Conservation (phyloP, 2,113 vertebrate species). For the Xenopus tropicalis region DNA sequence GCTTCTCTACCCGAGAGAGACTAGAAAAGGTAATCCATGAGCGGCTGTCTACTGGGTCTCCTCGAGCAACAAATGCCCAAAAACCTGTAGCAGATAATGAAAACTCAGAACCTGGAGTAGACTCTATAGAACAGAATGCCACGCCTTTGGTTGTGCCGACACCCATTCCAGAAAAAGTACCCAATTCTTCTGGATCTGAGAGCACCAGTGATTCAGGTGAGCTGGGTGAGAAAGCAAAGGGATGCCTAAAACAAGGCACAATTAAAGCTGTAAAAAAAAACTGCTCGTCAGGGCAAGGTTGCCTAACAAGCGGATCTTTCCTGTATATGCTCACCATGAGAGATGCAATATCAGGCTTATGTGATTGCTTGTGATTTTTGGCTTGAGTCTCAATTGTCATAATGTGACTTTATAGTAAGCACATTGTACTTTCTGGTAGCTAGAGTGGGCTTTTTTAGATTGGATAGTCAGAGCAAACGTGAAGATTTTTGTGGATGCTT, state of each 20-base stretch:
- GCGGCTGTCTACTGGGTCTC: constrained; percentile 56
- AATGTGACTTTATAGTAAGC: no score
- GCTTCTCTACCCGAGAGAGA: constrained; percentile 80
- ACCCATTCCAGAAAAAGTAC: constrained; percentile 61
- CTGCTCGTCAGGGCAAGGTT: background rate
- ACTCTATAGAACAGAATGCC: background rate
- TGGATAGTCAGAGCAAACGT: no score
- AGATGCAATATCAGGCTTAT: no score
- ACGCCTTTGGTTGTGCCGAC: constrained; percentile 4
- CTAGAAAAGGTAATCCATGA: constrained; percentile 81
- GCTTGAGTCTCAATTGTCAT: no score
- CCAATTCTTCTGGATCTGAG: constrained; percentile 88
- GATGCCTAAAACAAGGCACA: no score
- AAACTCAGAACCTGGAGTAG: background rate
- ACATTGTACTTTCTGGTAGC: no score
- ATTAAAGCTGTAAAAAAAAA: background rate
- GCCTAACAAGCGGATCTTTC: background rate
- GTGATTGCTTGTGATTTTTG: no score
- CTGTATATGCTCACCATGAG: no score
- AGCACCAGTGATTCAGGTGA: constrained; percentile 91
- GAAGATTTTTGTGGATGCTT: no score
- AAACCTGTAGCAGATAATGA: constrained; percentile 6
- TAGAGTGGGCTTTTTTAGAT: no score
- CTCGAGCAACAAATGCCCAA: constrained; percentile 47
- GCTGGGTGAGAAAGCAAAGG: constrained; percentile 33